A percentile compares a stretch with the other conserved stretches of the same genome.
phyloP scores from a whole-genome alignment of 2,113 vertebrate species.

The Pycnonotus jocosus region DNA sequence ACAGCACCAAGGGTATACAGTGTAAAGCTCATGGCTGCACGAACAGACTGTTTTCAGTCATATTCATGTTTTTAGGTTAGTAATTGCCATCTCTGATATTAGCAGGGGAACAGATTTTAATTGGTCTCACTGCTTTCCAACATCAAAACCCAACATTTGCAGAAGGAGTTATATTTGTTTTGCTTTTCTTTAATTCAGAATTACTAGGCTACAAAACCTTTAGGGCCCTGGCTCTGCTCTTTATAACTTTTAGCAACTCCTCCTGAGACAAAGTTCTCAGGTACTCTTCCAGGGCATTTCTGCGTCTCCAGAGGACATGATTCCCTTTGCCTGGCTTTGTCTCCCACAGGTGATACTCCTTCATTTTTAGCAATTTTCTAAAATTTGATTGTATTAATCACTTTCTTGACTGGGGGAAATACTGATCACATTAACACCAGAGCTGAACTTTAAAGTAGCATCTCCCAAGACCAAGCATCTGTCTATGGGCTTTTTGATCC shows the following conservation, averaged over 20 bases:
- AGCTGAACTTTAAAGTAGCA: neutral
- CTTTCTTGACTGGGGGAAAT: neutral
- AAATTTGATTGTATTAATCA: fast-evolving
- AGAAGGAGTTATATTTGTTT: neutral
- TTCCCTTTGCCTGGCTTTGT: neutral
- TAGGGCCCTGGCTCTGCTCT: neutral
- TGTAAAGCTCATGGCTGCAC: neutral
- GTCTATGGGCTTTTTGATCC: neutral
- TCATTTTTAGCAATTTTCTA: neutral
- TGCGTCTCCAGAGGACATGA: neutral
- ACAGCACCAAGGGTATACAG: neutral
- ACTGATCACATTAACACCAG: neutral
- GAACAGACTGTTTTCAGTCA: neutral
- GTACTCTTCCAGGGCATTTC: neutral
- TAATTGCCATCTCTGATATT: conserved; percentile 17
- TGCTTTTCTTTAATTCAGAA: neutral
- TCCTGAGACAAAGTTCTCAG: neutral
- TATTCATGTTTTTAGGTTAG: neutral
- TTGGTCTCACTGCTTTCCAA: conserved; percentile 43
- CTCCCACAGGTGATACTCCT: neutral
- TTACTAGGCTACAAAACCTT: neutral
- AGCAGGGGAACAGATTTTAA: conserved; percentile 34
- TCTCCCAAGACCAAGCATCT: neutral
- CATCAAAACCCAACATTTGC: conserved; percentile 21
- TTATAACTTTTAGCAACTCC: neutral